Conservation (phyloP, 2,113 vertebrate genomes). For the Bufo bufo region DNA sequence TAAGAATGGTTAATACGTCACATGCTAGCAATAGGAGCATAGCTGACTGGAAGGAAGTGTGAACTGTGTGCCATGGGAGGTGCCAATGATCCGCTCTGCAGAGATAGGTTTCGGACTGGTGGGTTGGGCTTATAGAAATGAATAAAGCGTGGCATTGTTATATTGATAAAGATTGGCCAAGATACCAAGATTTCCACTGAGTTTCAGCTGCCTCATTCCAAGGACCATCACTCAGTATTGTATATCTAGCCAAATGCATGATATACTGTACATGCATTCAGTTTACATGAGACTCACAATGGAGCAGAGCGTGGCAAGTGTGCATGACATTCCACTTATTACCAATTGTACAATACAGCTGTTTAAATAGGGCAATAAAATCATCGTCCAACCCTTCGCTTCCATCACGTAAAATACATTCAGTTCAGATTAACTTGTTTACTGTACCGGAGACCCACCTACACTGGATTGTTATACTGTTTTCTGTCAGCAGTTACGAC, state of each 20-base stretch:
- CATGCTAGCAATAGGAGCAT: too few relatives aligned
- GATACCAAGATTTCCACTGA: not conserved
- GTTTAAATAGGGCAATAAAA: conserved; percentile 63
- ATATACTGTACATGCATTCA: conserved; percentile 13
- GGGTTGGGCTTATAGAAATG: too few relatives aligned
- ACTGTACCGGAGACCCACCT: conserved; percentile 59
- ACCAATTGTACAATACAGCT: conserved; percentile 55
- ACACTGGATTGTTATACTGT: conserved; percentile 54
- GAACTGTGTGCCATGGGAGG: too few relatives aligned
- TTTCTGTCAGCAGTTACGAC: conserved; percentile 61
- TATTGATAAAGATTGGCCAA: not conserved
- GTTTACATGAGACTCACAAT: conserved; percentile 45
- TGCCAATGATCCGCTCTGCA: too few relatives aligned
- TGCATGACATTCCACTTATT: conserved; percentile 50
- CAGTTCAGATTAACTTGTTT: conserved; percentile 63
- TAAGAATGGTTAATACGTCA: too few relatives aligned
- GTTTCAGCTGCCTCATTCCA: conserved; percentile 9
- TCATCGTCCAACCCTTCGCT: conserved; percentile 44
- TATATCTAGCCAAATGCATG: not conserved
- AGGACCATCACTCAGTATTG: not conserved
- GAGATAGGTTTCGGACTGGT: too few relatives aligned
- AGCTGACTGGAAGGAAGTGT: too few relatives aligned
- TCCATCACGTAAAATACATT: conserved; percentile 58
- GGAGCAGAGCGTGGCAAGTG: conserved; percentile 30
- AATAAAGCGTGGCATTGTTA: not conserved